Evolutionary conservation across 2,888 invertebrate species (phyloP).

Genomic region (Cheilosia vulpina): DNA sequence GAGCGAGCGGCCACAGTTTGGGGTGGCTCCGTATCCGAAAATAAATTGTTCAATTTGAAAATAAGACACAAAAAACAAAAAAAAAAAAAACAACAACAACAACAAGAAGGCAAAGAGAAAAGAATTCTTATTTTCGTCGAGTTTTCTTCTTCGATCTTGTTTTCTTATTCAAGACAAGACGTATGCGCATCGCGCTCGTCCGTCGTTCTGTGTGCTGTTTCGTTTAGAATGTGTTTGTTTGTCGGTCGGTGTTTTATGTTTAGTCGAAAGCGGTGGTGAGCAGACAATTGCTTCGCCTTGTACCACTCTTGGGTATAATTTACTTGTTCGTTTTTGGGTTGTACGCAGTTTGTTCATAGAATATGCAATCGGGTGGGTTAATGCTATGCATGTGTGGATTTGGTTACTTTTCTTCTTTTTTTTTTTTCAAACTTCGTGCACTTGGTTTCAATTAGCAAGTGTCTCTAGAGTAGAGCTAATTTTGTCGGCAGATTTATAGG

Average conservation of each 20-base stretch:
- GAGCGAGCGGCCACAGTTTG: slow-evolving; percentile 73
- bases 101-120: slow-evolving; percentile 62
- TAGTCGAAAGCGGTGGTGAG: slow-evolving; percentile 54
- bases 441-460: slow-evolving; percentile 59
- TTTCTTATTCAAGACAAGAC: slow-evolving; percentile 74
- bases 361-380: slow-evolving; percentile 64
- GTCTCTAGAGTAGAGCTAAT: slow-evolving; percentile 50
- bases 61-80: slow-evolving; percentile 30
- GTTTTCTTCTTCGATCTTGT: slow-evolving; percentile 75
- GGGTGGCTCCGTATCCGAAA: slow-evolving; percentile 75
- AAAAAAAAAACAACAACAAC: slow-evolving; percentile 19
- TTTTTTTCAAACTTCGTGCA: slow-evolving; percentile 35
- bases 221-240: slow-evolving; percentile 48
- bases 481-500: neutral
- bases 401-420: slow-evolving; percentile 8
- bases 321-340: slow-evolving; percentile 41
- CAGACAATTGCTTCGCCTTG: slow-evolving; percentile 63
- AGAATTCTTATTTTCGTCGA: slow-evolving; percentile 74
- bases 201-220: slow-evolving; percentile 54
- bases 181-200: slow-evolving; percentile 57
- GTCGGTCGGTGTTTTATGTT: slow-evolving; percentile 65
- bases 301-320: slow-evolving; percentile 32
- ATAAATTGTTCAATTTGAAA: slow-evolving; percentile 67
- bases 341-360: slow-evolving; percentile 49
- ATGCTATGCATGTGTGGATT: slow-evolving; percentile 43